phyloP scores from a whole-genome alignment of 1,140 invertebrate genomes.

The Drosophila subobscura region DNA sequence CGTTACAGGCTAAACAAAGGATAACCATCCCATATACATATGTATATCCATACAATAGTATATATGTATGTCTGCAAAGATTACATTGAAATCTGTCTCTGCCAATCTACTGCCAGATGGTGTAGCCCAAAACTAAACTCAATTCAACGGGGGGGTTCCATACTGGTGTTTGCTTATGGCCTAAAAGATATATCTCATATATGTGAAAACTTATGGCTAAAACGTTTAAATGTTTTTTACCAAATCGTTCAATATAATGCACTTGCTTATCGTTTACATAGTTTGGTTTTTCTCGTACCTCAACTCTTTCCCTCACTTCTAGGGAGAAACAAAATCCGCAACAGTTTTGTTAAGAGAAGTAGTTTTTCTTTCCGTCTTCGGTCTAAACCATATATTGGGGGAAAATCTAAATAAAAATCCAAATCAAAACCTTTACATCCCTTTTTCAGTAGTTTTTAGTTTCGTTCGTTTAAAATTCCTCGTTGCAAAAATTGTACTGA shows the following conservation, averaged over 20 bases:
- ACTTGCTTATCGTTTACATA: conserved; percentile 69
- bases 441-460: background rate
- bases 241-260: conserved; percentile 68
- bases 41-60: conserved; percentile 43
- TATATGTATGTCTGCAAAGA: conserved; percentile 24
- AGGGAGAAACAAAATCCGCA: conserved; percentile 64
- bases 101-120: conserved; percentile 21
- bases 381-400: conserved; percentile 14
- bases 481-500: conserved; percentile 77
- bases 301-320: conserved; percentile 17
- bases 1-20: conserved; percentile 55
- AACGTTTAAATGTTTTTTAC: conserved; percentile 42
- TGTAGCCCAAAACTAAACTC: conserved; percentile 52
- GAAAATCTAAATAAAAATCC: conserved; percentile 3
- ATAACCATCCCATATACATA: conserved; percentile 55
- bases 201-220: conserved; percentile 72
- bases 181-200: conserved; percentile 65
- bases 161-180: conserved; percentile 62
- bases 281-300: conserved; percentile 24
- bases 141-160: conserved; percentile 58
- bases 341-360: conserved; percentile 35
- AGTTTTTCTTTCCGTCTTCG: conserved; percentile 9
- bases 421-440: conserved; percentile 19
- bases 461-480: conserved; percentile 66
- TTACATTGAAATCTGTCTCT: conserved; percentile 18